Conservation (phyloP, 2,113 vertebrate genomes). For the Neomonachus schauinslandi region DNA sequence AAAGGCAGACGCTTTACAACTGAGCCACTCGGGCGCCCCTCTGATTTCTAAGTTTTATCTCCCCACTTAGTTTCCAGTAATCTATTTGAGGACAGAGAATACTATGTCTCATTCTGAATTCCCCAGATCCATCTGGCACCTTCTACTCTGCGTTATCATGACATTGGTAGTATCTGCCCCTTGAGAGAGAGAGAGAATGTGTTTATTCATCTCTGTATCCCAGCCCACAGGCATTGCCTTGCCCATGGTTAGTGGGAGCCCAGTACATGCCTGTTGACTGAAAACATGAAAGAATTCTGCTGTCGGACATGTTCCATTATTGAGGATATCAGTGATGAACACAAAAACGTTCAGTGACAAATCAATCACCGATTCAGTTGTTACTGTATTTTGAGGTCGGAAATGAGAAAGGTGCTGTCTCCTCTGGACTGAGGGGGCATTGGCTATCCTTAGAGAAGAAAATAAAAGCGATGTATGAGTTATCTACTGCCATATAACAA, state of each 20-base stretch:
- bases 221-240: background rate
- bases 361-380: background rate
- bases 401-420: background rate
- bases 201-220: background rate
- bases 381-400: background rate
- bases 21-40: no score
- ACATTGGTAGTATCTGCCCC: background rate
- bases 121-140: background rate
- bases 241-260: background rate
- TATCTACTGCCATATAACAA: background rate
- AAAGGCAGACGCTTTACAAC: no score
- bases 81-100: background rate
- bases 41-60: background rate
- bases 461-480: background rate
- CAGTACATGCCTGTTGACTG: background rate
- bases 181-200: background rate
- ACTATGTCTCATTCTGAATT: background rate
- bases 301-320: background rate
- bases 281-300: background rate
- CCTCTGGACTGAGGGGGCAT: background rate
- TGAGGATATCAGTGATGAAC: background rate
- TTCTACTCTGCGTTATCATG: background rate
- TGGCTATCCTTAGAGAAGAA: background rate
- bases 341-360: background rate
- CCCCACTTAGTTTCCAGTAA: background rate